Conservation (phyloP, 2,888 invertebrate species). For the Lasioglossum figueresi region DNA sequence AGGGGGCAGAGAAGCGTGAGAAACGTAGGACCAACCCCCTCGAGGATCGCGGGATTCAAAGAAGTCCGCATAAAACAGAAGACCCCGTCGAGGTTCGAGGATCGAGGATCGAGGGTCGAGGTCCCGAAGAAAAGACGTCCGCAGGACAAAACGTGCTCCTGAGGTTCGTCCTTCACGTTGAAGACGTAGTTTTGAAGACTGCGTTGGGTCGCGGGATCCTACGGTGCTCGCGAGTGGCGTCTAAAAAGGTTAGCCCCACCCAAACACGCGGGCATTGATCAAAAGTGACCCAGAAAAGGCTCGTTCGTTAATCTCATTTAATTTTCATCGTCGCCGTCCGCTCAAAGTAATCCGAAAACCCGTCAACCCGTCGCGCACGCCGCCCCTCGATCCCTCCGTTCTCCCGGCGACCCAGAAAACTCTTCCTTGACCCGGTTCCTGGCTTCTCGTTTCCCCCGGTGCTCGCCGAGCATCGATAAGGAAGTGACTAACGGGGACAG, state of each 20-base stretch:
- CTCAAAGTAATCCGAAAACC: conserved; percentile 19
- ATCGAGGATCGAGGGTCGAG: not conserved
- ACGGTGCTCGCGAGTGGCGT: not conserved
- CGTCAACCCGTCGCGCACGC: not conserved
- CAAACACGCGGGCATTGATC: conserved; percentile 20
- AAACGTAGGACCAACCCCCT: not conserved
- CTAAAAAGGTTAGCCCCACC: conserved; percentile 21
- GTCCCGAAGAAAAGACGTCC: not conserved
- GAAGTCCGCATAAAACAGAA: not conserved
- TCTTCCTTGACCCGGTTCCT: conserved; percentile 29
- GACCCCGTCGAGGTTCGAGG: conserved; percentile 2
- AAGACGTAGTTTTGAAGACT: not conserved
- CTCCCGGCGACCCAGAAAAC: conserved; percentile 14
- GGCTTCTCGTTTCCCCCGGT: conserved; percentile 15
- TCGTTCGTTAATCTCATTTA: conserved; percentile 39
- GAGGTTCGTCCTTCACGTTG: not conserved
- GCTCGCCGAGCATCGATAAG: not conserved
- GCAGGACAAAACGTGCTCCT: not conserved
- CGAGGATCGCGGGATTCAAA: conserved; percentile 1
- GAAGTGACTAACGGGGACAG: conserved; percentile 1
- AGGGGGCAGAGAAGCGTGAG: not conserved
- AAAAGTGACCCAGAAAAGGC: conserved; percentile 33
- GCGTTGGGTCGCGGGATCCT: not conserved
- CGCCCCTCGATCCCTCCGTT: not conserved
- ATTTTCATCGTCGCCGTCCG: conserved; percentile 25